Conservation (phyloP, 2,797 vertebrate species). For the Muraenolepis orangiensis region DNA sequence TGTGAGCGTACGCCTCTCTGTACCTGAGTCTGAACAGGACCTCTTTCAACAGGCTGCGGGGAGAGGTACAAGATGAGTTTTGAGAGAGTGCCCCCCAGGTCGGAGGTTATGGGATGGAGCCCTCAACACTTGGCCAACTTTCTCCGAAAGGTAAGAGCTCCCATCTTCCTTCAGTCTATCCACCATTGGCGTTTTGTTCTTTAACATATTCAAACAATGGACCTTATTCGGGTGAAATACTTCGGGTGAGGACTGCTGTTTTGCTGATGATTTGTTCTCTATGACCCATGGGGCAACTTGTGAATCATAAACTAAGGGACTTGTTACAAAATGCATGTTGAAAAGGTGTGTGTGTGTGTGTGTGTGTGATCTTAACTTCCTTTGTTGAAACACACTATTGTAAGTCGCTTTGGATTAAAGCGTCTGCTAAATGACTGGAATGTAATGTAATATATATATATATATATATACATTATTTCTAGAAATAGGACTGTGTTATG, state of each 20-base stretch:
- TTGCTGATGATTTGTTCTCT: not conserved
- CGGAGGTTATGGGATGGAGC: slow-evolving; percentile 70
- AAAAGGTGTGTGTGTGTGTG: too few species aligned
- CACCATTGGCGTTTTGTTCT: not conserved
- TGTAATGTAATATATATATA: too few species aligned
- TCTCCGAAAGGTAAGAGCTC: slow-evolving; percentile 68
- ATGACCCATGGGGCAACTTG: not conserved
- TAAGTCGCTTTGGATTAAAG: too few species aligned
- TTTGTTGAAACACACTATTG: too few species aligned
- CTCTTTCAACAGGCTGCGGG: not conserved
- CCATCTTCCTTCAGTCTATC: not conserved
- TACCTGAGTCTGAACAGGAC: not conserved
- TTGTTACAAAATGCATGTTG: too few species aligned
- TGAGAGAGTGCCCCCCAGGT: slow-evolving; percentile 52
- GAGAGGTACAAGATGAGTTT: slow-evolving; percentile 59
- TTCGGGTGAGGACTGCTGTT: not conserved
- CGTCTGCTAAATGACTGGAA: too few species aligned
- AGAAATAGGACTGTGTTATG: too few species aligned
- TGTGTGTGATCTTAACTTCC: too few species aligned
- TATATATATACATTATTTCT: too few species aligned
- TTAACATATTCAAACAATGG: not conserved
- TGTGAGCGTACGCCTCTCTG: not conserved
- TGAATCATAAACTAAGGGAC: not conserved
- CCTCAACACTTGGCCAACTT: slow-evolving; percentile 66
- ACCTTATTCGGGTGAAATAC: not conserved